Conservation (phyloP, 1,140 invertebrate species). For the Anastrepha ludens region DNA sequence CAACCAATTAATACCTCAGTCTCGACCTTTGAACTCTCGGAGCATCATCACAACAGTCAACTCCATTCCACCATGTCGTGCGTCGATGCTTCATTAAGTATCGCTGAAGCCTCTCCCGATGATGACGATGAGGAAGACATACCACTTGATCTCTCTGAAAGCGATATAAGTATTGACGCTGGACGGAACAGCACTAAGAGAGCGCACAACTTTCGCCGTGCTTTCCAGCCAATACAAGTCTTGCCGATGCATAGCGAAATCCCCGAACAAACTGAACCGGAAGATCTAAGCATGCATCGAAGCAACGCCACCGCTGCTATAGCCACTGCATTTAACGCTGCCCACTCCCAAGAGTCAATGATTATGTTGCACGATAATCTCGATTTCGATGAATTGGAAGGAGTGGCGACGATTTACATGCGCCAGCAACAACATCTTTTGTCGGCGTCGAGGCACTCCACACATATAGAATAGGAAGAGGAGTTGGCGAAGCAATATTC, state of each 20-base stretch:
- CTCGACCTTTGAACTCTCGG: neutral
- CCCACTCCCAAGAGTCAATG: slow-evolving; percentile 48
- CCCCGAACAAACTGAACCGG: slow-evolving; percentile 90
- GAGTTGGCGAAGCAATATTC: neutral
- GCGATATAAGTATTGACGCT: slow-evolving; percentile 66
- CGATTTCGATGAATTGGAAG: slow-evolving; percentile 72
- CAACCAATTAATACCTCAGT: slow-evolving; percentile 9
- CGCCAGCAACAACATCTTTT: slow-evolving; percentile 63
- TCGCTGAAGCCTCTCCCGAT: slow-evolving; percentile 50
- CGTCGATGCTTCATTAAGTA: slow-evolving; percentile 23
- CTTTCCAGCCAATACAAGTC: slow-evolving; percentile 73
- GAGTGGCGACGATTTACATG: slow-evolving; percentile 69
- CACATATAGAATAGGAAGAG: slow-evolving; percentile 19
- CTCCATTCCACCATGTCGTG: slow-evolving; percentile 56
- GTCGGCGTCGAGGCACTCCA: slow-evolving; percentile 45
- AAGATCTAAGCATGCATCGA: slow-evolving; percentile 84
- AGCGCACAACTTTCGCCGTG: slow-evolving; percentile 75
- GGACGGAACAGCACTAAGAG: slow-evolving; percentile 71
- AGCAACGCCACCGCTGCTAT: neutral
- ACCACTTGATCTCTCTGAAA: slow-evolving; percentile 69
- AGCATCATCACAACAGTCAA: slow-evolving; percentile 41
- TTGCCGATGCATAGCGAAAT: slow-evolving; percentile 71
- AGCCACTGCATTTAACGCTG: slow-evolving; percentile 50
- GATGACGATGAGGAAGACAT: slow-evolving; percentile 65
- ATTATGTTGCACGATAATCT: slow-evolving; percentile 66